Evolutionary conservation across 2,113 vertebrate genomes (phyloP), one percentile per base, ranked within the genome.

Genomic region (Paratilapia polleni): DNA sequence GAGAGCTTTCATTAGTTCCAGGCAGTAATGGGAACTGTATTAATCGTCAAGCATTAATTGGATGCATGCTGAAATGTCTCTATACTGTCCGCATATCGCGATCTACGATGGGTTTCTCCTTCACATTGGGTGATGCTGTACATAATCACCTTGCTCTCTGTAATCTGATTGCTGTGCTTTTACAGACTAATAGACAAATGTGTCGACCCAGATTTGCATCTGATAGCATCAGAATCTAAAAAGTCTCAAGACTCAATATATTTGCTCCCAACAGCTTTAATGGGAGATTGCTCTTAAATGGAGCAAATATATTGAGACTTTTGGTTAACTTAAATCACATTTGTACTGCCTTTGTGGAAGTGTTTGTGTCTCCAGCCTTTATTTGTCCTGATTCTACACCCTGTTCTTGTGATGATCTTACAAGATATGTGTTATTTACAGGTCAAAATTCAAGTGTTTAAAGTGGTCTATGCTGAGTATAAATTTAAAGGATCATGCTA

Each of bases 91-190:
- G 6, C 83, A 82, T 68, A 64, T 80, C 58, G 43, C 22, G 43
- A 68, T 80, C 20, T 75, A 11, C 9, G 10, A 43, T 60, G 34
- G 17, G 8, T 31, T 34, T 64, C 61, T 75, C 78, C 77, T 66
- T 75, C 79, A 83, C 73, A 59, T 57, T 13, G 49, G 81, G 6
- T 59, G 81, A 86, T 52, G 64, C 60, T 47, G 62, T 75, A 31
- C 24, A 4, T 86, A 75, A 89, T 90, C 84, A 84, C 83, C 59
- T 80, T 19, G 47, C 66, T 68, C 20, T 60, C 88, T 84, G 47
- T 84, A 78, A 88, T 84, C 80, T 87, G 87, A 90, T 79, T 60
- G 81, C 85, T 60, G 63, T 17, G 84, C 76, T 28, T 77, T 81
- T 66, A 87, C 61, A 66, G n/a, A 64, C 85, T 75, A 77, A 70